A percentile compares a stretch with the other conserved stretches of the same genome.
Evolutionary conservation across 2,113 vertebrate genomes (phyloP).

Genomic region (Entelurus aequoreus): DNA sequence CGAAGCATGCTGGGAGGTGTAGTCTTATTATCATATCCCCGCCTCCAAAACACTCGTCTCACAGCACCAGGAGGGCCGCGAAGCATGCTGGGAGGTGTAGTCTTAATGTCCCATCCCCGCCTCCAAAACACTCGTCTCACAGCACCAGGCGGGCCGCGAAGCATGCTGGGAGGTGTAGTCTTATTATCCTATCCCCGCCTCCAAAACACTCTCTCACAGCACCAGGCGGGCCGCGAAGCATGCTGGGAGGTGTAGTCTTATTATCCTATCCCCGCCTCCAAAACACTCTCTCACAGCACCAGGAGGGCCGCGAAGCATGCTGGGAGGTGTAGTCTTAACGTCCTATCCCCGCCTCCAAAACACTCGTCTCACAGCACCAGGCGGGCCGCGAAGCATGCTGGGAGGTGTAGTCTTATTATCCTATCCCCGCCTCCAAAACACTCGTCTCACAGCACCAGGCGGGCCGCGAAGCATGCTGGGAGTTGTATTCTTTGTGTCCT

Average conservation of each 20-base stretch:
- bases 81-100: conserved; percentile 58
- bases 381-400: conserved; percentile 41
- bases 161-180: conserved; percentile 61
- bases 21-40: conserved; percentile 69
- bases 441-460: conserved; percentile 17
- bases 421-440: conserved; percentile 67
- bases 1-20: conserved; percentile 55
- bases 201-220: conserved; percentile 41
- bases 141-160: conserved; percentile 26
- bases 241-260: conserved; percentile 62
- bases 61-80: conserved; percentile 23
- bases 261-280: conserved; percentile 71
- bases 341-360: conserved; percentile 69
- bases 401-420: conserved; percentile 63
- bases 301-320: conserved; percentile 30
- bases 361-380: conserved; percentile 24
- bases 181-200: conserved; percentile 70
- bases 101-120: conserved; percentile 69
- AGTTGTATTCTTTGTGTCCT: conserved; percentile 40
- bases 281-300: conserved; percentile 31
- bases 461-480: conserved; percentile 51
- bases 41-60: conserved; percentile 55
- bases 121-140: conserved; percentile 48
- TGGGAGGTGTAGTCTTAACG: conserved; percentile 65
- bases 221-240: conserved; percentile 27